Percentiles rank a stretch among this genome's conserved stretches.
Evolutionary conservation across 2,888 invertebrate species (phyloP).

Genomic region (Siphlonurus alternatus): DNA sequence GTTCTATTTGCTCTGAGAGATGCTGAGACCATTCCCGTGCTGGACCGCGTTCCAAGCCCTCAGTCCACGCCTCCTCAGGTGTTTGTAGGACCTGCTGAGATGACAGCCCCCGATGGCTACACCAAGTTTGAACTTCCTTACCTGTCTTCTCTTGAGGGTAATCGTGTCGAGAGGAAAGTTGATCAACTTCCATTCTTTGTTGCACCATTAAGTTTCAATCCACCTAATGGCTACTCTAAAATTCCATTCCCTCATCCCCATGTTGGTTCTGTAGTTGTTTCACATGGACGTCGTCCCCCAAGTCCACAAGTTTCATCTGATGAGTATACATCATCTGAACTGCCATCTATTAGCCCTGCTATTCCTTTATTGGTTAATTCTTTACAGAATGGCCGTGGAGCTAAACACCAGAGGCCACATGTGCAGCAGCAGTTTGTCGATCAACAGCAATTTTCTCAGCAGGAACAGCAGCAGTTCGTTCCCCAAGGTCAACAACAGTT

Average conservation of each 20-base stretch:
- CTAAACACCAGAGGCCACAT: neutral
- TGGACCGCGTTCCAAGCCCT: slow-evolving; percentile 45
- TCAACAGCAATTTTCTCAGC: slow-evolving; percentile 2
- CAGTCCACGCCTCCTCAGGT: slow-evolving; percentile 47
- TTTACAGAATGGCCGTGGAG: slow-evolving; percentile 26
- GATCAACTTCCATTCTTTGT: slow-evolving; percentile 69
- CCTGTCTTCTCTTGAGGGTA: slow-evolving; percentile 50
- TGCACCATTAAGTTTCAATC: slow-evolving; percentile 65
- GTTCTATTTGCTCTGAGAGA: slow-evolving; percentile 50
- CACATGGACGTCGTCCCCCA: slow-evolving; percentile 16
- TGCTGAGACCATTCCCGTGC: slow-evolving; percentile 55
- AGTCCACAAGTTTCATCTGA: slow-evolving; percentile 19
- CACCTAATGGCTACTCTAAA: slow-evolving; percentile 70
- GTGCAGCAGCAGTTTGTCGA: slow-evolving; percentile 1
- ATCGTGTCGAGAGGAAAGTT: slow-evolving; percentile 49
- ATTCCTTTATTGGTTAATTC: slow-evolving; percentile 42
- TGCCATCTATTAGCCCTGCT: slow-evolving; percentile 38
- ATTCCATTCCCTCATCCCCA: slow-evolving; percentile 74
- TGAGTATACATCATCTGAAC: slow-evolving; percentile 23
- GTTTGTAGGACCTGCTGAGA: slow-evolving; percentile 63
- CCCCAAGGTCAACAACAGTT: slow-evolving; percentile 15
- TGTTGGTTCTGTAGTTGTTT: slow-evolving; percentile 66
- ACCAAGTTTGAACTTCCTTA: slow-evolving; percentile 71
- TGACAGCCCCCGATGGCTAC: slow-evolving; percentile 52
- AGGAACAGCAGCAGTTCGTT: neutral